Evolutionary conservation across 2,888 invertebrate species (phyloP).

Genomic region (Teleiodes luculella): DNA sequence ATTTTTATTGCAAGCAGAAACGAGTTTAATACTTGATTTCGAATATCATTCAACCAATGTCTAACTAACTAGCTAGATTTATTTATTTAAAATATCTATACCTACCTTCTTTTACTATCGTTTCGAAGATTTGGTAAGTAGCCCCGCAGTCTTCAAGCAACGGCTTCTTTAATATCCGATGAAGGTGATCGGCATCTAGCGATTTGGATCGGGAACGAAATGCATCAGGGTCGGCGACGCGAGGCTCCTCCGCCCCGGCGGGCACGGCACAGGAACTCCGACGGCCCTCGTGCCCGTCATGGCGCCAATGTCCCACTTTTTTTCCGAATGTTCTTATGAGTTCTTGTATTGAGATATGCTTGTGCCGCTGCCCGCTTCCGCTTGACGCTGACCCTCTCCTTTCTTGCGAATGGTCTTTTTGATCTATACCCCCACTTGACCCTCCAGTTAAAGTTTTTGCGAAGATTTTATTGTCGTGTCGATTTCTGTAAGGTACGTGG

Average conservation of each 20-base stretch:
- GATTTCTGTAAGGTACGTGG: conserved; percentile 43
- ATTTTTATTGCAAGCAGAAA: too few species aligned
- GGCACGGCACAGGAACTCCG: conserved; percentile 66
- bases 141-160: conserved; percentile 87
- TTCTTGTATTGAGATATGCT: conserved; percentile 86
- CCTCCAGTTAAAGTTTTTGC: conserved; percentile 62
- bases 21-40: too few species aligned
- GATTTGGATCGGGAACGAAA: conserved; percentile 89
- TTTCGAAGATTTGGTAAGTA: conserved; percentile 89
- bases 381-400: conserved; percentile 62
- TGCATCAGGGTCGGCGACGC: conserved; percentile 76
- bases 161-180: conserved; percentile 53
- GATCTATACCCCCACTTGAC: conserved; percentile 40
- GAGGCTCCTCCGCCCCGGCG: conserved; percentile 64
- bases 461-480: conserved; percentile 66
- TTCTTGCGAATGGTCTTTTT: conserved; percentile 34
- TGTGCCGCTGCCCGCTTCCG: conserved; percentile 61
- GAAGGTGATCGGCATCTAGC: conserved; percentile 80
- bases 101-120: conserved; percentile 81
- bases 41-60: too few species aligned
- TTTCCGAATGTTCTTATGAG: conserved; percentile 86
- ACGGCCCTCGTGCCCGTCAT: conserved; percentile 72
- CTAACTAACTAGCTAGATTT: background rate
- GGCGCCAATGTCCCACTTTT: conserved; percentile 85
- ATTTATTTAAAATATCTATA: background rate